A percentile compares a stretch with the other conserved stretches of the same genome.
phyloP scores from a whole-genome alignment of 2,113 vertebrate genomes.

The Pao palembangensis region DNA sequence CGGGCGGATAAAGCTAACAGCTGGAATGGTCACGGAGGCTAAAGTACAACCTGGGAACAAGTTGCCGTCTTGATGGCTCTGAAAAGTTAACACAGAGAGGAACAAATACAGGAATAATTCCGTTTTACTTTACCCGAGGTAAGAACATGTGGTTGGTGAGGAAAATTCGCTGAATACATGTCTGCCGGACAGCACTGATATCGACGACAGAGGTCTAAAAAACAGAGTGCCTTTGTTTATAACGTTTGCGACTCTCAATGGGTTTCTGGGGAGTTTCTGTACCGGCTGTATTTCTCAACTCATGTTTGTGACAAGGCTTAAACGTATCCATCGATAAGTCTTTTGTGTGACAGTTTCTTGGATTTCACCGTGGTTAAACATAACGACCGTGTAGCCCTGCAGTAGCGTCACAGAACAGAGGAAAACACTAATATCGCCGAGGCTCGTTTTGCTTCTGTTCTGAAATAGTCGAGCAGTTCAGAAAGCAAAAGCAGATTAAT shows the following conservation, averaged over 20 bases:
- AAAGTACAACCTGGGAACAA: conserved; percentile 46
- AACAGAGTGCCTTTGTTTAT: conserved; percentile 61
- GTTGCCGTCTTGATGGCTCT: conserved; percentile 60
- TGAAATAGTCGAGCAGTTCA: background rate
- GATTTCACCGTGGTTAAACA: conserved; percentile 7
- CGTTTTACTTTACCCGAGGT: conserved; percentile 49
- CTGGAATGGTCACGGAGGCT: conserved; percentile 26
- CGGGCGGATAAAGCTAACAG: conserved; percentile 20
- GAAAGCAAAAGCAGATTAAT: background rate
- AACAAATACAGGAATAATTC: conserved; percentile 35
- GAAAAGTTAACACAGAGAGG: conserved; percentile 67
- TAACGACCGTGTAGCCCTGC: background rate
- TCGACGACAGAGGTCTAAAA: conserved; percentile 16
- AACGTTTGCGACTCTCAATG: conserved; percentile 41
- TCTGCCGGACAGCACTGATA: background rate
- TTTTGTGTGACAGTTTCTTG: conserved; percentile 24
- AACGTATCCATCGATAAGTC: conserved; percentile 25
- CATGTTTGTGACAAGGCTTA: conserved; percentile 34
- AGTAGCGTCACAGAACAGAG: background rate
- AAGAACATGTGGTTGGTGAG: conserved; percentile 26
- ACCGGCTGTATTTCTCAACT: conserved; percentile 17
- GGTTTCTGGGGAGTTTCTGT: conserved; percentile 21
- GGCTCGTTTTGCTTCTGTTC: background rate
- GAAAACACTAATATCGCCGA: background rate
- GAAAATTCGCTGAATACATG: background rate